These are phyloP conservation scores for Papilio protenor DNA, from an alignment of 2,888 invertebrate species.

Conservation along the genomic window DNA sequence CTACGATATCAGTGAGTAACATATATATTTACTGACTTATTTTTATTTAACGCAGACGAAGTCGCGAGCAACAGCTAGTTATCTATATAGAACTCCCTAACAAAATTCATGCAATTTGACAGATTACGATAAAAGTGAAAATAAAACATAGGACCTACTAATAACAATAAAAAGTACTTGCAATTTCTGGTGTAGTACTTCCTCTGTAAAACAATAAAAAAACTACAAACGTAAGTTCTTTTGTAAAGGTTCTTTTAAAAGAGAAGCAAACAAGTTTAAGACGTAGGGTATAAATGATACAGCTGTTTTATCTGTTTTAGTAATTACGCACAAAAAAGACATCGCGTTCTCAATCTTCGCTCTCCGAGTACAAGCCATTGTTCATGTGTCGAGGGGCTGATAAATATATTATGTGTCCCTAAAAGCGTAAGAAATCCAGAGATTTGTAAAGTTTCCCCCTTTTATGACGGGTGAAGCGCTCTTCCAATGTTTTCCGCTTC, in stretches of 20 bases:
- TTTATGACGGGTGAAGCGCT: constrained; percentile 79
- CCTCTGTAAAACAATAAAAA: not conserved
- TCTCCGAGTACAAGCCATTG: constrained; percentile 74
- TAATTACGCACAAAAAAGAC: constrained; percentile 54
- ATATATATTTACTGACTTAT: no score
- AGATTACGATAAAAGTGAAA: not conserved
- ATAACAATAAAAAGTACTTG: not conserved
- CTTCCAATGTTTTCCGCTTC: constrained; percentile 77
- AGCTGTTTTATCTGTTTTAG: constrained; percentile 39
- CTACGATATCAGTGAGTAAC: no score
- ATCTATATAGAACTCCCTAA: not conserved
- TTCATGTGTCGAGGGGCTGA: constrained; percentile 81
- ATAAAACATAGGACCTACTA: not conserved
- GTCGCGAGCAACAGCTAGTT: not conserved
- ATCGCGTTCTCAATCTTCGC: constrained; percentile 70
- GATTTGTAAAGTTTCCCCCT: constrained; percentile 83
- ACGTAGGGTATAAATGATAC: constrained; percentile 14
- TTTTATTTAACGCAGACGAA: no score
- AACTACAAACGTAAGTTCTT: not conserved
- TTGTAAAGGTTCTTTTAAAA: not conserved
- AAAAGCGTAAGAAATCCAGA: constrained; percentile 82
- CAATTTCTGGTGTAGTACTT: not conserved
- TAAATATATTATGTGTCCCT: constrained; percentile 82
- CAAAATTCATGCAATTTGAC: not conserved
- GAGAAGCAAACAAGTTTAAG: constrained; percentile 26